Evolutionary conservation across 2,888 invertebrate genomes (phyloP).

Genomic region (Miltochrista miniata): DNA sequence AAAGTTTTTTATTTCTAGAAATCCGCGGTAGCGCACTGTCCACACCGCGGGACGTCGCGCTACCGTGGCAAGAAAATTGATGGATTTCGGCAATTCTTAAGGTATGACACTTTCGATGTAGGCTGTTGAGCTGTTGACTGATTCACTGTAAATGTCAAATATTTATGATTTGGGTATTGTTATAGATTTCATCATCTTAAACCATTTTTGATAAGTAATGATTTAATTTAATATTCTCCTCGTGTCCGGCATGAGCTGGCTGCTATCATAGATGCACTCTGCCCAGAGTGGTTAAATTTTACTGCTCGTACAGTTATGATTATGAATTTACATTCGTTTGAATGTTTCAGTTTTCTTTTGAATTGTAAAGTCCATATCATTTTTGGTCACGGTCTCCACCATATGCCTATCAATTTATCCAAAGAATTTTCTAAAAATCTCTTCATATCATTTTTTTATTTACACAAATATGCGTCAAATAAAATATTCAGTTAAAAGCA

Average conservation of each 20-base stretch:
- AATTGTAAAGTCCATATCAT: no score
- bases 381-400: no score
- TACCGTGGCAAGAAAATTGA: conserved; percentile 54
- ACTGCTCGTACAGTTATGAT: no score
- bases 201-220: no score
- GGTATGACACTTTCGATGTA: conserved; percentile 43
- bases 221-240: no score
- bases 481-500: conserved; percentile 56
- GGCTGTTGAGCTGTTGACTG: conserved; percentile 1
- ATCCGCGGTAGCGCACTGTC: conserved; percentile 47
- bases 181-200: neutral
- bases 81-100: conserved; percentile 55
- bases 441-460: conserved; percentile 38
- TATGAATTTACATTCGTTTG: no score
- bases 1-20: conserved; percentile 47
- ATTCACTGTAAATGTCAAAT: conserved; percentile 1
- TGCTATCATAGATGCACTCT: no score
- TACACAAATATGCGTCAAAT: conserved; percentile 50
- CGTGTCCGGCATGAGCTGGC: no score
- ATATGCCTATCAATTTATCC: neutral
- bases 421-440: neutral
- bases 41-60: conserved; percentile 64
- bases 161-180: neutral
- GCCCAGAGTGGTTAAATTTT: no score
- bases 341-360: no score